Evolutionary conservation across 2,888 invertebrate genomes (phyloP).

Genomic region (Agriopis aurantiaria): DNA sequence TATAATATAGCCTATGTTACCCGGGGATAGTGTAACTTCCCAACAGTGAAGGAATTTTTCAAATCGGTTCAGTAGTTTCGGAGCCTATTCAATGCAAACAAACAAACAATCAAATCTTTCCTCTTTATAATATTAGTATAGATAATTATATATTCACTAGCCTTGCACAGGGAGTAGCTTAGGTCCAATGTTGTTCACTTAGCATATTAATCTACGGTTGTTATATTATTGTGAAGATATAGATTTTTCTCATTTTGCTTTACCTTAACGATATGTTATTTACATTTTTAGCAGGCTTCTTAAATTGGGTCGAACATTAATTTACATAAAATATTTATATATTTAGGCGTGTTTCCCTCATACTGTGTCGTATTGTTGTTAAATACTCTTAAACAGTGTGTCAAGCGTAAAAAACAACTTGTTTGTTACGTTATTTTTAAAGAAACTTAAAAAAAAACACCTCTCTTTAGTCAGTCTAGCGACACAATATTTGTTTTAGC

Average conservation of each 20-base stretch:
- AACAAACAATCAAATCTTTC: too few species aligned
- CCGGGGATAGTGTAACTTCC: too few species aligned
- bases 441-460: neutral
- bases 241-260: conserved; percentile 1
- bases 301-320: neutral
- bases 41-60: too few species aligned
- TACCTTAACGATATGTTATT: conserved; percentile 2
- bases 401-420: neutral
- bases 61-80: too few species aligned
- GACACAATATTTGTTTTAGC: too few species aligned
- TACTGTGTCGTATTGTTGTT: neutral
- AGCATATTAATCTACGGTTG: neutral
- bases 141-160: neutral
- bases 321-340: conserved; percentile 1
- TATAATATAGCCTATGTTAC: too few species aligned
- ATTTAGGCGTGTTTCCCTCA: neutral
- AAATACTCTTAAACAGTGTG: neutral
- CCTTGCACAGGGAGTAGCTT: neutral
- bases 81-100: too few species aligned
- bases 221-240: conserved; percentile 3
- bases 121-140: too few species aligned
- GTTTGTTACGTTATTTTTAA: neutral
- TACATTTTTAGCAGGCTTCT: conserved; percentile 2
- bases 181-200: neutral
- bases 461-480: neutral